phyloP scores from a whole-genome alignment of 2,797 vertebrate genomes.

The Gouania willdenowi region DNA sequence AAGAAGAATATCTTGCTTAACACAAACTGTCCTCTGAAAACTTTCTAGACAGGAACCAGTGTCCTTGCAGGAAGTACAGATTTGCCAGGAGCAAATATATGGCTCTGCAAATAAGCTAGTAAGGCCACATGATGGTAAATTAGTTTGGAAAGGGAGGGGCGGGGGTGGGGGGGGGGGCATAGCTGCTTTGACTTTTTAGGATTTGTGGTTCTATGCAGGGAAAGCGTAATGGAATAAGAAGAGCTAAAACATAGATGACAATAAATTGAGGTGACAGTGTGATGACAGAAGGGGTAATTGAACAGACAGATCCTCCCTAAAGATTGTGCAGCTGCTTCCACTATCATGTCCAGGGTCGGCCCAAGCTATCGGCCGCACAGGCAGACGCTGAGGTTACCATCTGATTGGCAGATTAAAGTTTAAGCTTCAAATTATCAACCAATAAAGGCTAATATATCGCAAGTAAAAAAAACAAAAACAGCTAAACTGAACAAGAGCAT shows the following conservation, averaged over 20 bases:
- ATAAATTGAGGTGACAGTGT: constrained; percentile 14
- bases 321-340: no score
- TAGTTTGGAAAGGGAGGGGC: constrained; percentile 1
- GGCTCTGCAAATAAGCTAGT: constrained; percentile 4
- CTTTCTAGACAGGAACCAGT: constrained; percentile 1
- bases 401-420: no score
- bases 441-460: no score
- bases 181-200: constrained; percentile 3
- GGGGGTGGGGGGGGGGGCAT: constrained; percentile 15
- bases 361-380: no score
- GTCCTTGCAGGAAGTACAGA: constrained; percentile 15
- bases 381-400: no score
- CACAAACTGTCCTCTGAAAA: background rate
- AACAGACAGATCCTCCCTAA: constrained; percentile 8
- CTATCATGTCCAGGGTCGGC: no score
- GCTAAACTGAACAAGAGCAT: no score
- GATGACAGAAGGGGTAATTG: background rate
- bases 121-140: constrained; percentile 7
- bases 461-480: no score
- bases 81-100: constrained; percentile 1
- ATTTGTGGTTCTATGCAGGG: background rate
- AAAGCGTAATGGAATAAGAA: constrained; percentile 9
- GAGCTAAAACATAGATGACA: constrained; percentile 19
- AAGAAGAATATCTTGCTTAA: no score
- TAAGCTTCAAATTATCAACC: no score